Evolutionary conservation across 2,888 invertebrate species (phyloP).

Genomic region (Dolichomitus sp.): DNA sequence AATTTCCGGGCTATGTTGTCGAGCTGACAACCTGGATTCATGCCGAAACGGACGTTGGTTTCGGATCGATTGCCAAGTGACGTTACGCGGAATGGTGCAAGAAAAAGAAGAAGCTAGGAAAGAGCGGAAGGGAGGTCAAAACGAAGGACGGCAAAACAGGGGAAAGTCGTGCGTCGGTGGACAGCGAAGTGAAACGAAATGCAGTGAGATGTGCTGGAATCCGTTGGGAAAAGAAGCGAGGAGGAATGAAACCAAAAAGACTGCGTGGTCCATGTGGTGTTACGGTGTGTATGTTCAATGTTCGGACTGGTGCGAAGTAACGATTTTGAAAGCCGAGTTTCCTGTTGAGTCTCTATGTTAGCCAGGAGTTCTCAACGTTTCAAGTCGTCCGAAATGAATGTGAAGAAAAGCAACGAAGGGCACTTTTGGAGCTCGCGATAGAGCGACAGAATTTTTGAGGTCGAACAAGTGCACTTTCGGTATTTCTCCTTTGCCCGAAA

Average conservation of each 20-base stretch:
- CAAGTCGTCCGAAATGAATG: background rate
- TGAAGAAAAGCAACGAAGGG: background rate
- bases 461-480: slow-evolving; percentile 52
- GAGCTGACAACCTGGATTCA: slow-evolving; percentile 51
- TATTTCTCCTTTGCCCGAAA: slow-evolving; percentile 76
- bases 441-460: background rate
- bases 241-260: slow-evolving; percentile 16
- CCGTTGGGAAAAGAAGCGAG: slow-evolving; percentile 18
- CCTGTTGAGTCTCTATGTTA: background rate
- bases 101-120: slow-evolving; percentile 21
- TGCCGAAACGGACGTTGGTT: slow-evolving; percentile 54
- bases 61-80: slow-evolving; percentile 65
- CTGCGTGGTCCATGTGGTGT: slow-evolving; percentile 9
- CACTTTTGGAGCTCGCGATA: background rate
- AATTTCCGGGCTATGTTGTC: slow-evolving; percentile 49
- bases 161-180: slow-evolving; percentile 46
- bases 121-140: background rate
- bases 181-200: slow-evolving; percentile 58
- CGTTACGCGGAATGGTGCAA: slow-evolving; percentile 54
- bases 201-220: slow-evolving; percentile 10
- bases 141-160: slow-evolving; percentile 45
- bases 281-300: background rate
- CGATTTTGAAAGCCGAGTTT: slow-evolving; percentile 14
- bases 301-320: background rate
- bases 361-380: background rate